A percentile compares a stretch with the other conserved stretches of the same genome.
phyloP scores from a whole-genome alignment of 2,113 vertebrate genomes.

The Nannobrachium achirus region DNA sequence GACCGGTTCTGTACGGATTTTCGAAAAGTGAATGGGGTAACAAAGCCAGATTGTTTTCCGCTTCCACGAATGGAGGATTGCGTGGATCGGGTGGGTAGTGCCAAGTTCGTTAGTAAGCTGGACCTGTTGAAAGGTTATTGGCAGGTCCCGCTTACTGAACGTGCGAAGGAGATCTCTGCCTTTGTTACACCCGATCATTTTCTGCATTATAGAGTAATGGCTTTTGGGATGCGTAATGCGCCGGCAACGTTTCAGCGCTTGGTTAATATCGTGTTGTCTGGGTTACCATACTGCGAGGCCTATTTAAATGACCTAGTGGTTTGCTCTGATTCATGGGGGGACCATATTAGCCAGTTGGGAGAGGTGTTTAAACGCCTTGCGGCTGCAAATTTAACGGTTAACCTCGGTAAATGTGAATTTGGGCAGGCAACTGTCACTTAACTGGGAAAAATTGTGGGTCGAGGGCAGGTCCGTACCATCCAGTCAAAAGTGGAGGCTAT shows the following conservation, averaged over 20 bases:
- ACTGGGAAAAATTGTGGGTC: constrained; percentile 7
- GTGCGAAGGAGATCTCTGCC: not conserved
- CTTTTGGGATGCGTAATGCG: not conserved
- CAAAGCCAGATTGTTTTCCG: not conserved
- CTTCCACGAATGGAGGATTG: not conserved
- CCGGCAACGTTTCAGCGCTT: not conserved
- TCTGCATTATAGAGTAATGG: not conserved
- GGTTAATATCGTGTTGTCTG: not conserved
- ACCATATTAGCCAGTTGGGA: too few species aligned
- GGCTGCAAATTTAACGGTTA: not conserved
- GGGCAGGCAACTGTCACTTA: not conserved
- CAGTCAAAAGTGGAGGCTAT: not conserved
- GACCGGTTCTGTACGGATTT: not conserved
- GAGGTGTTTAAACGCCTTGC: too few species aligned
- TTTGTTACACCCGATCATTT: not conserved
- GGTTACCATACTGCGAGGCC: not conserved
- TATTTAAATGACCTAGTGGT: not conserved
- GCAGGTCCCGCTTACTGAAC: constrained; percentile 1
- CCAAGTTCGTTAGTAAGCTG: not conserved
- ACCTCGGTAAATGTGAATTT: not conserved
- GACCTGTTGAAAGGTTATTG: constrained; percentile 1
- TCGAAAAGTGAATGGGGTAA: not conserved
- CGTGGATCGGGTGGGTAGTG: not conserved
- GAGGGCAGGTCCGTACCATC: not conserved
- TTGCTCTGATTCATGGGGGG: too few species aligned